Evolutionary conservation across 30 jellyfish, hydroid and myxozoan genomes (phyloP).

Genomic region (Hydra vulgaris): DNA sequence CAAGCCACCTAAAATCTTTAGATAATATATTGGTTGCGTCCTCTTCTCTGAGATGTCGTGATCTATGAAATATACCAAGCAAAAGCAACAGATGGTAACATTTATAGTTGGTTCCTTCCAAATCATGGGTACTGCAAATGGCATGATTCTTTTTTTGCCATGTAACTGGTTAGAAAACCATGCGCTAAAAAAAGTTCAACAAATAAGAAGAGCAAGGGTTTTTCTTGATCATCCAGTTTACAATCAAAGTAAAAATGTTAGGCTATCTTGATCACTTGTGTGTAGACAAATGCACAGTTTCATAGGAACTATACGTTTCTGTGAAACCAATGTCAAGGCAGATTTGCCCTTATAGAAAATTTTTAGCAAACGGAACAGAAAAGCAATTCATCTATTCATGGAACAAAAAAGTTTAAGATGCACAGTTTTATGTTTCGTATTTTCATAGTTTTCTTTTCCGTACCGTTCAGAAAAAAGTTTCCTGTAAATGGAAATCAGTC

Average conservation of each 20-base stretch:
- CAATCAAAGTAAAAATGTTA: not conserved
- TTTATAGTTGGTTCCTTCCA: not conserved
- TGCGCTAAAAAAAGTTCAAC: not conserved
- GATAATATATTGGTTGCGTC: too few species aligned
- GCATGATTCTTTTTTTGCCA: not conserved
- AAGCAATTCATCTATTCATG: too few species aligned
- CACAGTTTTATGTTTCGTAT: too few species aligned
- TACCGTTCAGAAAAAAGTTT: too few species aligned
- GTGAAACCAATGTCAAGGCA: not conserved
- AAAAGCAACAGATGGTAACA: not conserved
- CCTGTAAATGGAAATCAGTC: too few species aligned
- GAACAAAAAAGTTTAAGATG: too few species aligned
- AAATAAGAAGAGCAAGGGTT: not conserved
- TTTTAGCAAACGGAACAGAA: too few species aligned
- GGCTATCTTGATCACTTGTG: not conserved
- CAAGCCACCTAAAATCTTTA: too few species aligned
- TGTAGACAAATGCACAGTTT: too few species aligned
- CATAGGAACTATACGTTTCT: not conserved
- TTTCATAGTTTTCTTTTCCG: too few species aligned
- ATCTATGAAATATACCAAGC: not conserved
- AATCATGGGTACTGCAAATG: not conserved
- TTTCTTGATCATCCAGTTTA: not conserved
- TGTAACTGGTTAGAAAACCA: not conserved
- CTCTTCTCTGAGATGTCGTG: too few species aligned
- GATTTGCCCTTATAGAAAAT: too few species aligned